Evolutionary conservation across 2,113 vertebrate genomes (phyloP), one percentile per base, ranked within the genome.

Genomic region (Acanthisitta chloris): DNA sequence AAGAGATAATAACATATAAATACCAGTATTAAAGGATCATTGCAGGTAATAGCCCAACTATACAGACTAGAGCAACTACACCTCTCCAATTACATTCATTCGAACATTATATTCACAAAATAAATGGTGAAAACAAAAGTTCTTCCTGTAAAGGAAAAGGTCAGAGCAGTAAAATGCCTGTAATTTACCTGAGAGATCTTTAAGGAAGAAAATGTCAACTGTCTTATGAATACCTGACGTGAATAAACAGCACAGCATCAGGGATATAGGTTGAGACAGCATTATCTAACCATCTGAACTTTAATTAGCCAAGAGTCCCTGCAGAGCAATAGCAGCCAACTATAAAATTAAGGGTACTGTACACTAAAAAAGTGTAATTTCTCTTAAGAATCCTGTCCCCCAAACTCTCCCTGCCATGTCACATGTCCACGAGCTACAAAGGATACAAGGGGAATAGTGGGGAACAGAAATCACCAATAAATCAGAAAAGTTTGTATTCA

Each of bases 201-300:
- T 64, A 94, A 95, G 51, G 59, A 88, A 94, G 88, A 92, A 97
- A 96, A 96, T 88, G 88, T 92, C 92, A 96, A 91, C 81, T 17
- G 25, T 81, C 86, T 94, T 94, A 94, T 67, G 77, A 85, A 94
- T 94, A 91, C 77, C 89, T 94, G 91, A 95, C 1, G 4, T 66
- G 91, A 92, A 95, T 94, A 94, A 97, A 94, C 91, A 94, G 48
- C 71, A 73, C 61, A 80, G 77, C 45, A 36, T 61, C 89, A 81
- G 83, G 59, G 77, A 86, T 71, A 59, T 43, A 54, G 2, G 9
- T 51, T 70, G 76, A 94, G 83, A 88, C 42, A 93, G 86, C 80
- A 62, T 78, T 83, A 86, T 66, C 67, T 54, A 87, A 87, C 38
- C 61, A 85, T 69, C 70, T 95, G 80, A 88, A 78, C 91, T 88